phyloP scores from a whole-genome alignment of 2,888 invertebrate genomes.

The Selenia dentaria region DNA sequence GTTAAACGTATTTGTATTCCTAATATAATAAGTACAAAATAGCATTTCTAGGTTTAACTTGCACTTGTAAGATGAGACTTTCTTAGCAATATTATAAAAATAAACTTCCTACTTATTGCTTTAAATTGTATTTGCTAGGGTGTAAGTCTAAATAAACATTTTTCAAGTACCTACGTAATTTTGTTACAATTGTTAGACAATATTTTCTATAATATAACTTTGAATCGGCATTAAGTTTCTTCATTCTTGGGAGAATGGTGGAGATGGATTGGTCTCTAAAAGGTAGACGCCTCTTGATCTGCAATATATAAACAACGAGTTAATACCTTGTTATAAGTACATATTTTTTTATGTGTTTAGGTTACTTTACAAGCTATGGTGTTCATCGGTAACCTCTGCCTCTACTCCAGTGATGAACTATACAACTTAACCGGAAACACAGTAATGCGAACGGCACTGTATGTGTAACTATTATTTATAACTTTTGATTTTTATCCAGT shows the following conservation, averaged over 20 bases:
- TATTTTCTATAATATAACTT: background rate
- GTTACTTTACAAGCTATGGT: too few relatives aligned
- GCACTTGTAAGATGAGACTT: conserved; percentile 36
- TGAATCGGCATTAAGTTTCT: background rate
- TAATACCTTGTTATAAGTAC: too few relatives aligned
- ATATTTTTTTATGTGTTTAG: too few relatives aligned
- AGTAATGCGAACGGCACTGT: too few relatives aligned
- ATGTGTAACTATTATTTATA: too few relatives aligned
- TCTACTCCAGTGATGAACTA: too few relatives aligned
- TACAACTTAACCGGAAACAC: too few relatives aligned
- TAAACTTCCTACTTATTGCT: conserved; percentile 72
- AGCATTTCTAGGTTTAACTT: conserved; percentile 62
- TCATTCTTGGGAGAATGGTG: conserved; percentile 58
- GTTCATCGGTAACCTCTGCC: too few relatives aligned
- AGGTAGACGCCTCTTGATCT: conserved; percentile 55
- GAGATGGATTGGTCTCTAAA: conserved; percentile 55
- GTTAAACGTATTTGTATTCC: too few relatives aligned
- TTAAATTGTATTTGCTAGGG: conserved; percentile 51
- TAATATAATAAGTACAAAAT: conserved; percentile 62
- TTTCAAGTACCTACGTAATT: background rate
- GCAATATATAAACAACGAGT: conserved; percentile 32
- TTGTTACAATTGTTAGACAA: too few relatives aligned
- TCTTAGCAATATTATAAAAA: conserved; percentile 39
- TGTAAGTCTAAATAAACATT: conserved; percentile 32
- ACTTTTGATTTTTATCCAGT: too few relatives aligned